A percentile compares a stretch with the other conserved stretches of the same genome.
Conservation (phyloP, 1,140 invertebrate species). For the Eufriesea mexicana region DNA sequence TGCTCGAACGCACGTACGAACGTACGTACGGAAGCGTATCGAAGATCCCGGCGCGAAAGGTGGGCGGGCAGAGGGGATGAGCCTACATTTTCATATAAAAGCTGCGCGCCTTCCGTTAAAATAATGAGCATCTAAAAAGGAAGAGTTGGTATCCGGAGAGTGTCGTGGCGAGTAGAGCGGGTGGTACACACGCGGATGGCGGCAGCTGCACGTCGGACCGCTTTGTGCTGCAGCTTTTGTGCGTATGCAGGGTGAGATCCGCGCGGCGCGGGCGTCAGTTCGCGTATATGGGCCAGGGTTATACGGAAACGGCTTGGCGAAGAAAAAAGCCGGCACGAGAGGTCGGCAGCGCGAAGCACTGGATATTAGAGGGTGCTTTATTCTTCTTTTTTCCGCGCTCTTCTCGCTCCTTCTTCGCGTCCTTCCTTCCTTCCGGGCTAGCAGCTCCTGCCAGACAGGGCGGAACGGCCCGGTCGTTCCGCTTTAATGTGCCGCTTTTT, state of each 20-base stretch:
- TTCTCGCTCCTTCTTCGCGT: too few species aligned
- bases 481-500: constrained; percentile 14
- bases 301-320: constrained; percentile 27
- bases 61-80: neutral
- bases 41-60: neutral
- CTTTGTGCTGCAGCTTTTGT: constrained; percentile 53
- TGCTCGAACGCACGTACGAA: too few species aligned
- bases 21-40: neutral
- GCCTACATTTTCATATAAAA: constrained; percentile 71
- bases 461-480: neutral
- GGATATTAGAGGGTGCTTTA: constrained; percentile 46
- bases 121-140: constrained; percentile 71
- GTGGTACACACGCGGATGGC: neutral
- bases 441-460: neutral
- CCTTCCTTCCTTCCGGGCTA: neutral
- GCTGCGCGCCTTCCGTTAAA: constrained; percentile 67
- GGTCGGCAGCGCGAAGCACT: neutral
- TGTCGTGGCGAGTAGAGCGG: neutral
- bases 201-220: neutral
- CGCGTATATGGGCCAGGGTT: constrained; percentile 60
- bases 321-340: constrained; percentile 14
- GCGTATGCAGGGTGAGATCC: constrained; percentile 8
- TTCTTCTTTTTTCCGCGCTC: neutral
- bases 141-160: constrained; percentile 54
- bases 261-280: neutral